Evolutionary conservation across 2,888 invertebrate species (phyloP).

Genomic region (Serripes groenlandicus): DNA sequence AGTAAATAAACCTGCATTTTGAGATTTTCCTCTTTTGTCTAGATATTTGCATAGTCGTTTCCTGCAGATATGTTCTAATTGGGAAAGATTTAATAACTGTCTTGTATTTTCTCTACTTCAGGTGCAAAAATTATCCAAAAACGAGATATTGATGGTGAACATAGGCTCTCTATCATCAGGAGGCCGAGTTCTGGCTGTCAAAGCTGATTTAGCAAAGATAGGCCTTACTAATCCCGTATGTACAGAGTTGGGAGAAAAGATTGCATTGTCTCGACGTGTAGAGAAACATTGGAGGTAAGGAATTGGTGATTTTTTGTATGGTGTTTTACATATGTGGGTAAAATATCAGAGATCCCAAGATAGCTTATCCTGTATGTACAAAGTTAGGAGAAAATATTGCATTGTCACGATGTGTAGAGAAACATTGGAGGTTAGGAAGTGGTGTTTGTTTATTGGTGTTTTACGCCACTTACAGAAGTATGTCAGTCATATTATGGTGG

Average conservation of each 20-base stretch:
- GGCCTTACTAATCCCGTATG: conserved; percentile 99
- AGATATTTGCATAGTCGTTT: too few species aligned
- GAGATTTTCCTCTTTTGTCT: too few species aligned
- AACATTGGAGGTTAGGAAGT: conserved; percentile 97
- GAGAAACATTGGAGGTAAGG: conserved; percentile 99
- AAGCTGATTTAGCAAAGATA: conserved; percentile 98
- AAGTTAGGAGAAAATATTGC: conserved; percentile 99
- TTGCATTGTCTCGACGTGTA: conserved; percentile 98
- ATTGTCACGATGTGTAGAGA: conserved; percentile 98
- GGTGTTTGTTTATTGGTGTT: too few species aligned
- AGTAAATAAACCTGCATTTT: too few species aligned
- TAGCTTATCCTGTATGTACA: conserved; percentile 99
- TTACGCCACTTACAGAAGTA: too few species aligned
- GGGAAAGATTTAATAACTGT: too few species aligned
- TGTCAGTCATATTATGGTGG: too few species aligned
- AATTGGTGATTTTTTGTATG: too few species aligned
- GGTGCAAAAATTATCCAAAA: conserved; percentile 95
- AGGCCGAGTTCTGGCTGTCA: conserved; percentile 97
- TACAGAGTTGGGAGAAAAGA: conserved; percentile 99
- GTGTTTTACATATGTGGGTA: too few species aligned
- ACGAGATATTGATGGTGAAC: conserved; percentile 98
- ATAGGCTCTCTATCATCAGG: conserved; percentile 99
- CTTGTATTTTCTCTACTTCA: conserved; percentile 81
- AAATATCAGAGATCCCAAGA: too few species aligned
- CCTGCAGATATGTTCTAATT: too few species aligned